phyloP scores from a whole-genome alignment of 2,113 vertebrate genomes.

The Thomomys bottae region DNA sequence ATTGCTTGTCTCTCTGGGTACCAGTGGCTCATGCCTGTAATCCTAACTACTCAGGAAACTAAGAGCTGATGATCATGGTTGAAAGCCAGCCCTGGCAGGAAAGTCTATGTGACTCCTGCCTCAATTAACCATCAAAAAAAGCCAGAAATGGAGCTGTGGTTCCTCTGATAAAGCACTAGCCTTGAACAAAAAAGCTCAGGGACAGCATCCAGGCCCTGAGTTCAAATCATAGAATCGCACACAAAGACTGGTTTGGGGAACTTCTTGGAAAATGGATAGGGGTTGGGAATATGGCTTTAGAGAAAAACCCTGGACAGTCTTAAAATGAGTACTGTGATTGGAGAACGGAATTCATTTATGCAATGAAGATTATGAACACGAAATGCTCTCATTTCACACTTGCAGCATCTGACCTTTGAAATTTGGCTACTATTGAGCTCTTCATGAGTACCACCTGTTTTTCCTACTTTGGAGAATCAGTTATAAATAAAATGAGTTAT shows the following conservation, averaged over 20 bases:
- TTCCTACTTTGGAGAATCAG: conserved; percentile 61
- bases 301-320: background rate
- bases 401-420: conserved; percentile 73
- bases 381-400: conserved; percentile 48
- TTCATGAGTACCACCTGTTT: conserved; percentile 72
- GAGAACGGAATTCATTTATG: conserved; percentile 47
- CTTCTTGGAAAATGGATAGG: background rate
- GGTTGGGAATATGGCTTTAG: background rate
- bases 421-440: conserved; percentile 64
- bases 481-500: conserved; percentile 81
- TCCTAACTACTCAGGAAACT: too few relatives aligned
- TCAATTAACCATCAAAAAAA: too few relatives aligned
- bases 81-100: too few relatives aligned
- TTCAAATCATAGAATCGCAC: too few relatives aligned
- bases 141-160: too few relatives aligned
- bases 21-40: too few relatives aligned
- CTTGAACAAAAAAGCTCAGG: too few relatives aligned
- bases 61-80: too few relatives aligned
- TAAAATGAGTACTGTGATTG: background rate
- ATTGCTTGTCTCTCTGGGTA: background rate
- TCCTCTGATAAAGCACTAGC: too few relatives aligned
- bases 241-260: conserved; percentile 14
- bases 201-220: too few relatives aligned
- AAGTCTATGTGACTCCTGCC: too few relatives aligned
- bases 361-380: conserved; percentile 20